Evolutionary conservation across 2,113 vertebrate genomes (phyloP).

Genomic region (Anthoscopus minutus): DNA sequence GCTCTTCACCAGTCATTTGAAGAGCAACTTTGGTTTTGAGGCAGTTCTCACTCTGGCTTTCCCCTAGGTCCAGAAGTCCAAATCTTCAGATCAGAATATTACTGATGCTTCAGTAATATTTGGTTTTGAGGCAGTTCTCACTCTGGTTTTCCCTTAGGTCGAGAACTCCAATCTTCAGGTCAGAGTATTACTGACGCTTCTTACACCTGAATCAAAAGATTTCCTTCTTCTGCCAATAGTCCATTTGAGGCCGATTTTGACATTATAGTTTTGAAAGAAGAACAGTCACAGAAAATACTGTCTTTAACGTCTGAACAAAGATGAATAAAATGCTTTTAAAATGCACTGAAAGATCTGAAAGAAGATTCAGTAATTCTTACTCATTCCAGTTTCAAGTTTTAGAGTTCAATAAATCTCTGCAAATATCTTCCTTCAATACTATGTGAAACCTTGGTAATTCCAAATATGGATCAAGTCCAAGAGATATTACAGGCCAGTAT

Average conservation of each 20-base stretch:
- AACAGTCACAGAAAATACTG: not conserved
- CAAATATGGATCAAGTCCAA: not conserved
- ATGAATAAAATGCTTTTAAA: not conserved
- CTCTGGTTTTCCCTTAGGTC: not conserved
- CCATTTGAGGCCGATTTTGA: not conserved
- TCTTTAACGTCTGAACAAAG: not conserved
- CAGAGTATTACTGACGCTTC: not conserved
- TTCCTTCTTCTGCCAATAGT: not conserved
- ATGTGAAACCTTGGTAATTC: not conserved
- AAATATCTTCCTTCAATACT: not conserved
- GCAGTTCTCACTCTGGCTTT: not conserved
- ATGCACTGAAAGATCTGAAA: not conserved
- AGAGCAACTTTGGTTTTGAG: not conserved
- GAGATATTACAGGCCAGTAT: not conserved
- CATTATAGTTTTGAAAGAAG: not conserved
- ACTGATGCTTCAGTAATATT: not conserved
- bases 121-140: not conserved
- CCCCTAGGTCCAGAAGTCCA: not conserved
- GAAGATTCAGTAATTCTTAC: not conserved
- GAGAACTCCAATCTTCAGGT: not conserved
- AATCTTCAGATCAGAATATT: not conserved
- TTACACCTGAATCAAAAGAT: not conserved
- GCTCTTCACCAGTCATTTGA: not conserved
- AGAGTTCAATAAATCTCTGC: not conserved
- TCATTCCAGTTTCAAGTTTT: not conserved